phyloP scores from a whole-genome alignment of 53 echinoderm and acorn worm species.

The Crossaster papposus region DNA sequence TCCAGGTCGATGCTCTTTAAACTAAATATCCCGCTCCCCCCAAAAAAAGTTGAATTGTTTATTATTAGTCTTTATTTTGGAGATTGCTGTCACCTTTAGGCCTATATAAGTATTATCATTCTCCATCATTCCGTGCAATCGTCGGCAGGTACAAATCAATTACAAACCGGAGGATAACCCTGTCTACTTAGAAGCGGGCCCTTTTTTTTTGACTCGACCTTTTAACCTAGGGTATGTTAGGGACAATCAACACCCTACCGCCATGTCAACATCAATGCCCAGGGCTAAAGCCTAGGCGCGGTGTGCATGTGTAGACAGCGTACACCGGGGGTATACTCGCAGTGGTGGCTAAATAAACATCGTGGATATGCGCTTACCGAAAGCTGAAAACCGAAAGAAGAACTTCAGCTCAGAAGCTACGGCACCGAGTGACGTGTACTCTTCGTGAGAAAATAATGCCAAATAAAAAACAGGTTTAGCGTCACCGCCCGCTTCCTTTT shows the following conservation, averaged over 20 bases:
- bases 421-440: too few relatives aligned
- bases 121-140: neutral
- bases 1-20: too few relatives aligned
- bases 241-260: slow-evolving; percentile 26
- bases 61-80: too few relatives aligned
- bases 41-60: too few relatives aligned
- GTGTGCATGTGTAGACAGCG: slow-evolving; percentile 11
- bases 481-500: too few relatives aligned
- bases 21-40: too few relatives aligned
- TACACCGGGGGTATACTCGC: neutral
- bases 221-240: slow-evolving; percentile 17
- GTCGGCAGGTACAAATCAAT: neutral
- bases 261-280: slow-evolving; percentile 16
- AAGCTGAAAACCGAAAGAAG: neutral
- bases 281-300: neutral
- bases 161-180: neutral
- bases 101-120: too few relatives aligned
- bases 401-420: too few relatives aligned
- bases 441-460: too few relatives aligned
- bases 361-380: neutral
- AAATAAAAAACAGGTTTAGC: too few relatives aligned
- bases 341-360: slow-evolving; percentile 22
- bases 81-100: too few relatives aligned
- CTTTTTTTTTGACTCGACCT: slow-evolving; percentile 21
- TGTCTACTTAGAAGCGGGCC: neutral